Conservation (phyloP, 2,113 vertebrate genomes). For the Xyliphius kryptos region DNA sequence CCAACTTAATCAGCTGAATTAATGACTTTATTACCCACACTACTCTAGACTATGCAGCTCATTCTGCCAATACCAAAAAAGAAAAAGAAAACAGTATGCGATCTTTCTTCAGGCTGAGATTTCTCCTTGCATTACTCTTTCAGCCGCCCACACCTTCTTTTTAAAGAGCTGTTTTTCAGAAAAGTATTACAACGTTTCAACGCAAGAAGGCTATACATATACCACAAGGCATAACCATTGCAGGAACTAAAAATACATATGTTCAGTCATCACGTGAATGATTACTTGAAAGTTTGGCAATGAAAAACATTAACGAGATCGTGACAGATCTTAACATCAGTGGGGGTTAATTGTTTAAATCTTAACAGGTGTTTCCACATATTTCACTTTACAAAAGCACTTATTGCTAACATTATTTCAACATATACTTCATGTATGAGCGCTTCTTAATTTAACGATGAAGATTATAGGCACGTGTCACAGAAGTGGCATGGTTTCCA, state of each 20-base stretch:
- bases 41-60: slow-evolving; percentile 59
- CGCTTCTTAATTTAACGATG: slow-evolving; percentile 25
- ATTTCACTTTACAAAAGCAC: slow-evolving; percentile 26
- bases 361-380: slow-evolving; percentile 20
- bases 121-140: too few relatives aligned
- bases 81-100: too few relatives aligned
- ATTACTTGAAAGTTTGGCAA: not conserved
- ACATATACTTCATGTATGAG: slow-evolving; percentile 36
- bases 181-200: too few relatives aligned
- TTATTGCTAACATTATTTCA: slow-evolving; percentile 21
- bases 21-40: slow-evolving; percentile 73
- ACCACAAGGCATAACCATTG: slow-evolving; percentile 30
- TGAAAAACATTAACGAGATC: slow-evolving; percentile 46
- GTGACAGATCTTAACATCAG: slow-evolving; percentile 25
- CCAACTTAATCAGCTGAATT: slow-evolving; percentile 78
- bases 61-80: slow-evolving; percentile 50
- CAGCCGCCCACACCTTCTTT: too few relatives aligned
- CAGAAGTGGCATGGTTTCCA: slow-evolving; percentile 22
- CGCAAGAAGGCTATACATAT: too few relatives aligned
- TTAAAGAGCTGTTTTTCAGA: too few relatives aligned
- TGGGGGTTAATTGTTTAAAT: slow-evolving; percentile 36
- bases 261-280: slow-evolving; percentile 16
- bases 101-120: too few relatives aligned
- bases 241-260: slow-evolving; percentile 40
- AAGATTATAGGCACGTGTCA: slow-evolving; percentile 4